Percentiles rank a stretch among this genome's conserved stretches.
phyloP scores from a whole-genome alignment of 2,113 vertebrate species.

The Sinocyclocheilus rhinocerous region DNA sequence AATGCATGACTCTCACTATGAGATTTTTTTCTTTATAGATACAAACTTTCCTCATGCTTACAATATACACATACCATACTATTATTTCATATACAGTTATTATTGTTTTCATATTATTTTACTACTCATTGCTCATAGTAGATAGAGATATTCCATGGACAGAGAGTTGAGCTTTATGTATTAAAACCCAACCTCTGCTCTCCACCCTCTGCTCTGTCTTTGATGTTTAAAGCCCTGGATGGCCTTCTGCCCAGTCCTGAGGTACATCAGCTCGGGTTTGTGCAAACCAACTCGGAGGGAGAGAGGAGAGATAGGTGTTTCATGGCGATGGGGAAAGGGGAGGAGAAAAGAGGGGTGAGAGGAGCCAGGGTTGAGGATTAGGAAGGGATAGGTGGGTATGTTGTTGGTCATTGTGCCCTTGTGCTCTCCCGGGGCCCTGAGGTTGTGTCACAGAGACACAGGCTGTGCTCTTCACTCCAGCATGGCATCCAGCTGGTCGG shows the following conservation, averaged over 20 bases:
- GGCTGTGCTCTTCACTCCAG: conserved; percentile 85
- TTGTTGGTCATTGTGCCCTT: conserved; percentile 68
- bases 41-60: conserved; percentile 83
- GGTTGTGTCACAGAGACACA: conserved; percentile 64
- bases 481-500: conserved; percentile 99
- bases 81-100: conserved; percentile 71
- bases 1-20: conserved; percentile 76
- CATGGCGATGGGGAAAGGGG: conserved; percentile 60
- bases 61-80: conserved; percentile 79
- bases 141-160: conserved; percentile 50
- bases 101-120: conserved; percentile 67
- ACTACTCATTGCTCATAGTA: conserved; percentile 56
- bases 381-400: conserved; percentile 14
- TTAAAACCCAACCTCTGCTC: conserved; percentile 32
- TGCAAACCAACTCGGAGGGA: conserved; percentile 73
- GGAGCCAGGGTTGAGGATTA: conserved; percentile 37
- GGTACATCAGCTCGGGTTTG: conserved; percentile 76
- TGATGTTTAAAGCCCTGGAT: conserved; percentile 36
- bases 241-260: conserved; percentile 75
- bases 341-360: conserved; percentile 58
- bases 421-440: conserved; percentile 74
- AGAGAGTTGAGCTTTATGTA: conserved; percentile 40
- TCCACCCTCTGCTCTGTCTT: conserved; percentile 20
- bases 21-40: conserved; percentile 72
- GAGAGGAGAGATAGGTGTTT: conserved; percentile 44